Base-by-base conservation (phyloP, 2,113 vertebrate genomes). In the Maccullochella peelii region DNA sequence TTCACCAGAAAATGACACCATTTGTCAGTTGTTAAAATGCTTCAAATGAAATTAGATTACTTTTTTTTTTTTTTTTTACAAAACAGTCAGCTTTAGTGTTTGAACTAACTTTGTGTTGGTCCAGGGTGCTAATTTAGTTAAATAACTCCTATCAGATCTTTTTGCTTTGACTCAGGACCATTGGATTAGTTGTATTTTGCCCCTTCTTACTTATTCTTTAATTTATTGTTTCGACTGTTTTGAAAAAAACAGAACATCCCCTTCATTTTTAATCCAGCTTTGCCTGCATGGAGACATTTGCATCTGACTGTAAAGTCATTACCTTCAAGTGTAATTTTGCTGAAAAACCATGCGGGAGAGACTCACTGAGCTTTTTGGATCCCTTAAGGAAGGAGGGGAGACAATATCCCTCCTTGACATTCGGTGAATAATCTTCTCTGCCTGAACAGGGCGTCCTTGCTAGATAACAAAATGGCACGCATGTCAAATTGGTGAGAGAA, bases 401-500 rank as follows among this genome's bases (percentile, higher is more conserved):
- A 82, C 69, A 79, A 61, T 81, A 89, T 90, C 82, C 86, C 92
- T 87, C 78, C 93, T 94, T 94, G 90, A 92, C 91, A 91, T 95
- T 94, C 82, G 49, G 57, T 78, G 90, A 83, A 89, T 93, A 94
- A 94, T 94, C 89, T 86, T n/a, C 66, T 77, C 83, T 84, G 55
- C 68, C 69, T 63, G 75, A 88, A 80, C 86, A 68, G 80, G 83
- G 40, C 75, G 76, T 88, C 80, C 88, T 91, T 61, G 73, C 82
- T 78, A 57, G 89, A 95, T 94, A 93, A 94, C 89, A 89, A 95
- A 96, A 95, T 95, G 92, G 84, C 92, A 93, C 54, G 86, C 87
- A 73, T 92, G 85, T 93, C 89, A 92, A 94, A 94, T 92, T 86
- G 90, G 87, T 88, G 78, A 91, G 85, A 82, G 86, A 93, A 93